A percentile compares a stretch with the other conserved stretches of the same genome.
These are phyloP conservation scores for Drosophila kikkawai DNA, from an alignment of 1,140 invertebrate species.

Conservation along the genomic window DNA sequence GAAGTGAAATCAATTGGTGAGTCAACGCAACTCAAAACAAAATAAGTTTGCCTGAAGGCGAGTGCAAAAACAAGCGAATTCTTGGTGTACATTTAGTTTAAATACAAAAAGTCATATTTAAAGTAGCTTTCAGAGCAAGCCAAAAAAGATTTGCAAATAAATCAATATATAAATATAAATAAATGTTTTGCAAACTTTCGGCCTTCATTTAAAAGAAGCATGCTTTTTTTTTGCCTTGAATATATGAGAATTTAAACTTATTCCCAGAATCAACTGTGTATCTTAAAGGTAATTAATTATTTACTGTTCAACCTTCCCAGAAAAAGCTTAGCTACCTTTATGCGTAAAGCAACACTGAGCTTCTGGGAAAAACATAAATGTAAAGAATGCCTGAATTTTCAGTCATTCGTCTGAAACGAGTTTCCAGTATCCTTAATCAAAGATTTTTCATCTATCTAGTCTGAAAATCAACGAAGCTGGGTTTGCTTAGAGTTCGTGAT, in stretches of 20 bases:
- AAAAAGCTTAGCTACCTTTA: background rate
- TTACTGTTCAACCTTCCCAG: conserved; percentile 3
- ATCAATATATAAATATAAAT: background rate
- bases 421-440: background rate
- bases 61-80: background rate
- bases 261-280: background rate
- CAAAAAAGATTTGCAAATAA: background rate
- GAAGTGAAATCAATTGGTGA: conserved; percentile 13
- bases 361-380: conserved; percentile 2
- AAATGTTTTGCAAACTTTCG: background rate
- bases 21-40: background rate
- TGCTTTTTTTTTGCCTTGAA: background rate
- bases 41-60: background rate
- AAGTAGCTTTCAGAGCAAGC: background rate
- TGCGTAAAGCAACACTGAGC: background rate
- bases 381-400: background rate
- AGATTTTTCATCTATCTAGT: background rate
- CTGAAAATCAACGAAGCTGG: conserved; percentile 4
- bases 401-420: background rate
- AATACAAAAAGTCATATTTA: background rate
- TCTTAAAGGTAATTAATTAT: conserved; percentile 7
- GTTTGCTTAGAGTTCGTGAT: conserved; percentile 2
- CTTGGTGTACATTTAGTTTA: background rate
- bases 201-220: background rate
- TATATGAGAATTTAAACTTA: background rate